Percentiles rank a stretch among this genome's conserved stretches.
Conservation (phyloP, 2,888 invertebrate species). For the Dastarcus helophoroides region DNA sequence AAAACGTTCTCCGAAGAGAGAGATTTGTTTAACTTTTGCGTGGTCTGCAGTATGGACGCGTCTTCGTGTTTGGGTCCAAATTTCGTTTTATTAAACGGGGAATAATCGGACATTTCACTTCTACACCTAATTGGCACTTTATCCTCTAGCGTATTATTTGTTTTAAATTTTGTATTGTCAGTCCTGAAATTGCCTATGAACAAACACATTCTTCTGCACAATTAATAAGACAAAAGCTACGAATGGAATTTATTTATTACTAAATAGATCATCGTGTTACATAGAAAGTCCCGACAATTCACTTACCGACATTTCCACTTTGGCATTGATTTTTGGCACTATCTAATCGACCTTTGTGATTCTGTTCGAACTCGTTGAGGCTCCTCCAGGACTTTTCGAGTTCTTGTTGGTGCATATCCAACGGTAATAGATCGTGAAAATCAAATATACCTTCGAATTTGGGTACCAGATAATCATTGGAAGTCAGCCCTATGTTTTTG, state of each 20-base stretch:
- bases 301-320: too few relatives aligned
- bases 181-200: conserved; percentile 3
- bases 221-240: too few relatives aligned
- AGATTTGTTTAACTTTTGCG: conserved; percentile 20
- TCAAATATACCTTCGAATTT: conserved; percentile 8
- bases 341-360: too few relatives aligned
- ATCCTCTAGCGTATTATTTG: conserved; percentile 17
- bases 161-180: conserved; percentile 12
- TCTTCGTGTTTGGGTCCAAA: not conserved
- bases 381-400: conserved; percentile 9
- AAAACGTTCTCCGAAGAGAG: conserved; percentile 25
- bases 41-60: not conserved
- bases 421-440: conserved; percentile 5
- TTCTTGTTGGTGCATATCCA: conserved; percentile 7
- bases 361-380: conserved; percentile 3
- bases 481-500: conserved; percentile 8
- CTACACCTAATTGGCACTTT: conserved; percentile 19
- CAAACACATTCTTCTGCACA: too few relatives aligned
- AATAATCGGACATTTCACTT: conserved; percentile 28
- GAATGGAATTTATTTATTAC: too few relatives aligned
- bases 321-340: too few relatives aligned
- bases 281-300: too few relatives aligned
- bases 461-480: conserved; percentile 8
- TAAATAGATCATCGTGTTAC: too few relatives aligned
- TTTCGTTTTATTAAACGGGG: conserved; percentile 18